Conservation (phyloP, 2,113 vertebrate species). For the Neodontobutis hainanensis region DNA sequence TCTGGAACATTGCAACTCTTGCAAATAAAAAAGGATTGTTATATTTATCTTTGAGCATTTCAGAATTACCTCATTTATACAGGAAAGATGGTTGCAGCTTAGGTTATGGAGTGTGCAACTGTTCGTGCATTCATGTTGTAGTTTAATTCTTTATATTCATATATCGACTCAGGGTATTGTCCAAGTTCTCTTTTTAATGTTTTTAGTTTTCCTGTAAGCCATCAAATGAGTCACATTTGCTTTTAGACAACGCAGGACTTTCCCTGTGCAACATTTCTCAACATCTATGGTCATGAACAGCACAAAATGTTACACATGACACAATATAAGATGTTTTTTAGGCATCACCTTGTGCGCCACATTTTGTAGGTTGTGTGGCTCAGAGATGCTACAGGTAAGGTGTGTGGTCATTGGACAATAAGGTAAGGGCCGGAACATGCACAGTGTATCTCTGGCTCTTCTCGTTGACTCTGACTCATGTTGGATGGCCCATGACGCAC, state of each 20-base stretch:
- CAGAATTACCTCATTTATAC: constrained; percentile 2
- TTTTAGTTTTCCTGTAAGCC: constrained; percentile 37
- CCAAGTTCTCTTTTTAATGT: constrained; percentile 54
- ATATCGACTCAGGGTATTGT: neutral
- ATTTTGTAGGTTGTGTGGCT: neutral
- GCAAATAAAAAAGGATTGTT: constrained; percentile 8
- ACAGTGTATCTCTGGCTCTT: constrained; percentile 40
- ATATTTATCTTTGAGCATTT: constrained; percentile 9
- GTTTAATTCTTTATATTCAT: neutral
- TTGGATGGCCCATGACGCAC: constrained; percentile 69
- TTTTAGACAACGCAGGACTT: constrained; percentile 22
- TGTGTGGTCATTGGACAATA: constrained; percentile 37
- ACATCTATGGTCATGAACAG: neutral
- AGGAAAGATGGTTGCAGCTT: neutral
- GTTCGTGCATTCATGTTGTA: neutral
- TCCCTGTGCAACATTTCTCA: constrained; percentile 6
- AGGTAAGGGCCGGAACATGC: constrained; percentile 51
- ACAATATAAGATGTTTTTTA: no score
- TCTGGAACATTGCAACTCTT: neutral
- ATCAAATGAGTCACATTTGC: constrained; percentile 51
- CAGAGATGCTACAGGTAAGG: constrained; percentile 7
- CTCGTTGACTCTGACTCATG: constrained; percentile 71
- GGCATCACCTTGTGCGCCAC: neutral
- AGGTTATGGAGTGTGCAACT: neutral
- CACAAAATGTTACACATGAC: neutral